These are phyloP conservation scores for Oreortyx pictus DNA, from an alignment of 2,797 vertebrate species.

Conservation along the genomic window DNA sequence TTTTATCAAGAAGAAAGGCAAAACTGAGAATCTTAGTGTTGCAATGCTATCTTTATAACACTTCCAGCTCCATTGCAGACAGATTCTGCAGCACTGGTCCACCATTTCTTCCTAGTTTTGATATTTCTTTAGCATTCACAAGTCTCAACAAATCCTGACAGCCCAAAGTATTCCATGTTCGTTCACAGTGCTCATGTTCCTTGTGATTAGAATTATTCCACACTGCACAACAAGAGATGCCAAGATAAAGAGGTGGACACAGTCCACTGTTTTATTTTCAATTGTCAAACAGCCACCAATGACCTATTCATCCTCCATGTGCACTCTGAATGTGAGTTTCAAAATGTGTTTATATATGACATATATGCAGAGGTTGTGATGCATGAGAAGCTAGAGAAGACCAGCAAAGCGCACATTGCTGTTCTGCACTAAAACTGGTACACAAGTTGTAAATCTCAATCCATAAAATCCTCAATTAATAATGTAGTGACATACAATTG, in stretches of 20 bases:
- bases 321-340: background rate
- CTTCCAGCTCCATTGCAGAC: background rate
- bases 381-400: background rate
- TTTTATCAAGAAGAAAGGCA: background rate
- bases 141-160: background rate
- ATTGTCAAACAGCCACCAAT: background rate
- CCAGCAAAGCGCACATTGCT: accelerated
- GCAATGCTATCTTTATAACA: background rate
- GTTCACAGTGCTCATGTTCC: background rate
- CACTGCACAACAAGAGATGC: background rate
- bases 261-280: background rate
- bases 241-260: background rate
- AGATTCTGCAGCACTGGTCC: background rate
- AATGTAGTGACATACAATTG: background rate
- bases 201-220: background rate
- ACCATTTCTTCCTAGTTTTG: background rate
- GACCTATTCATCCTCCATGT: background rate
- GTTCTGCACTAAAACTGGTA: background rate
- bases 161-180: background rate
- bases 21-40: background rate
- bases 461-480: constrained; percentile 12
- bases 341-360: background rate
- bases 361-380: accelerated
- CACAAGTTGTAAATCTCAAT: background rate
- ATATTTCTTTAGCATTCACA: background rate